Base-by-base conservation (phyloP, 2,888 invertebrate species). In the Rhaphigaster nebulosa region DNA sequence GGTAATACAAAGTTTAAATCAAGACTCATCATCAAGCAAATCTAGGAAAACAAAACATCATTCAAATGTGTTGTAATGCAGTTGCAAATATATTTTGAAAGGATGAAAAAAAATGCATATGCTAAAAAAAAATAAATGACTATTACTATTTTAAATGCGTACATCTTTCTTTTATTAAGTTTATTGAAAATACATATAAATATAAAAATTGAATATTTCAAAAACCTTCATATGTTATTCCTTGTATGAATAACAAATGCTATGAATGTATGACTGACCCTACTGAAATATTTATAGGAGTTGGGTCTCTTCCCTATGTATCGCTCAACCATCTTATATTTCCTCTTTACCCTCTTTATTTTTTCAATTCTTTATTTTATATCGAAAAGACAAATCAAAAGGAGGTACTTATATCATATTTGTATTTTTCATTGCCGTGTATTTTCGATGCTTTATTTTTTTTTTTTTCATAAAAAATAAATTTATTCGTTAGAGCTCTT, bases 241-340 rank as follows among this genome's bases (percentile, higher is more conserved):
- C 70, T 34, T 70, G 34, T 76, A 76, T 38, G 34, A 76, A 34
- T 38, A 76, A 20, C 70, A 76, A 76, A 76, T 76, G 65, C 13
- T n/a, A 29, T 15, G 29, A 15, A 29, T 65, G 70, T 34, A 34
- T 38, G 38, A 34, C 23, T 3, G 70, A 76, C 34, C 70, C 70
- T 76, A 76, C 70, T 76, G 10, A 76, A 76, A 76, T 76, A 76
- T 76, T 76, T 76, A 76, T 76, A 29, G 70, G 10, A 23, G 34
- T 1, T 76, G 70, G 38, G 70, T 38, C 70, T 38, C 20, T 23
- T 76, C 38, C 10, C 70, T 38, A 6, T 20, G 23, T 34, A 76
- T 29, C 29, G 70, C 70, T 38, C 34, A 20, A 38, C 34, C 3
- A 20, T 34, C 34, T 76, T 76, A 6, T 38, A 38, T 76, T 76